Evolutionary conservation across 30 jellyfish, hydroid and myxozoan genomes (phyloP), one percentile per base, ranked within the genome.

Genomic region (Aurelia aurita complex sp. Pacific): DNA sequence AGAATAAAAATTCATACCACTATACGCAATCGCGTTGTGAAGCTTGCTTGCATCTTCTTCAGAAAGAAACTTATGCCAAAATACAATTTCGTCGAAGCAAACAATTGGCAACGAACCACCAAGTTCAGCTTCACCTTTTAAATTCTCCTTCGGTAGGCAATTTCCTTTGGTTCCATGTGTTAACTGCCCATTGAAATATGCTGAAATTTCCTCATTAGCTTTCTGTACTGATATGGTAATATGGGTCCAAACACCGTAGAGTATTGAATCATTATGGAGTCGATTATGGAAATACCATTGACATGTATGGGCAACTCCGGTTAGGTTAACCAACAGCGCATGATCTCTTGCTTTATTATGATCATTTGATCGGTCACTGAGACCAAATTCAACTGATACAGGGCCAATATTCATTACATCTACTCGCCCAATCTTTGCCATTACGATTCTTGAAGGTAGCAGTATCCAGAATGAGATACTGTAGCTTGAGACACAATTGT

Each of bases 101-200:
- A 81, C 16, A 40, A 36, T 13, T 52, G 90, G 77, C 67, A 53
- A 18, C 11, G 77, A 75, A 8, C 90, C 83, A 9, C 90, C 90
- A 33, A 81, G 16, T 0, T 77, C 64, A 69, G 43, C 32, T 19
- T 18, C 34, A n/a, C 69, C 63, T 40, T 42, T 66, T 10, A 29
- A 6, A 67, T 13, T 10, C 3, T 11, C 33, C 57, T 19, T 57
- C 33, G 15, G 12, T 6, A 55, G 18, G n/a, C 87, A 77, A 12
- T 35, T 38, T 17, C 50, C 10, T 17, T 64, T 63, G 52, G 46
- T 33, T 10, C 43, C 77, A 61, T 10, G 32, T 61, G 64, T 36
- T 2, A 40, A 10, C 9, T 61, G 15, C 18, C 87, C 87, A 62
- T 77, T 77, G 1, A 16, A 38, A 42, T 38, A 77, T 1, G 50